Evolutionary conservation across 2,888 invertebrate genomes (phyloP).

Genomic region (Mythimna albipuncta): DNA sequence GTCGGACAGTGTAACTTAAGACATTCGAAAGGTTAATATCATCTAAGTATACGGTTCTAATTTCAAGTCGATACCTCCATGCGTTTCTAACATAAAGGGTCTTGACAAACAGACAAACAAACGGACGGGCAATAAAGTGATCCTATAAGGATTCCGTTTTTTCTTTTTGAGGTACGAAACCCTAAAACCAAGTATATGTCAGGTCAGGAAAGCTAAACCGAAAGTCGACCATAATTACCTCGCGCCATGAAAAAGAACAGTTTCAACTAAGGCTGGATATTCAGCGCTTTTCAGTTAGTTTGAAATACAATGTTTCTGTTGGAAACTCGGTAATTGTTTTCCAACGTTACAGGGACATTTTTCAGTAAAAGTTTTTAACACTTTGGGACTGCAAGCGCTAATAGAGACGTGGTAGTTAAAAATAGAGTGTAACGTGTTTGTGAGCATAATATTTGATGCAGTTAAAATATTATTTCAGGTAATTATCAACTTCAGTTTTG

Average conservation of each 20-base stretch:
- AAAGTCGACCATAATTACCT: constrained; percentile 3
- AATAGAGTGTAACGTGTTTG: constrained; percentile 9
- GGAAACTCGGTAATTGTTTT: constrained; percentile 30
- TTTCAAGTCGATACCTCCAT: too few relatives aligned
- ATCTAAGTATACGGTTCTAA: too few relatives aligned
- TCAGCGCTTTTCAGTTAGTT: constrained; percentile 35
- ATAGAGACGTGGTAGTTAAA: constrained; percentile 8
- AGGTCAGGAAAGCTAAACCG: background rate
- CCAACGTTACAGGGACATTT: constrained; percentile 32
- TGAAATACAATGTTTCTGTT: constrained; percentile 47
- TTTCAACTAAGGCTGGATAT: constrained; percentile 2
- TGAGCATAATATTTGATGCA: background rate
- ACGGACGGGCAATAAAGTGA: too few relatives aligned
- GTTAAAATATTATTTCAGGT: background rate
- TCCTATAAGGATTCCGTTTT: too few relatives aligned
- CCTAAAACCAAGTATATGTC: too few relatives aligned
- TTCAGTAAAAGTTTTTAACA: constrained; percentile 31
- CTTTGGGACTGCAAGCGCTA: constrained; percentile 5
- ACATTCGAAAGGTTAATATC: too few relatives aligned
- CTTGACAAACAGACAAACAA: too few relatives aligned
- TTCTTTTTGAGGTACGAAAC: too few relatives aligned
- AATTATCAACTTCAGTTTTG: background rate
- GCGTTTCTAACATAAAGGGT: too few relatives aligned
- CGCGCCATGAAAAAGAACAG: constrained; percentile 22
- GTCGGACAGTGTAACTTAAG: too few relatives aligned